Evolutionary conservation across 2,888 invertebrate species (phyloP), one percentile per base, ranked within the genome.

Genomic region (Scaptomyza flava): DNA sequence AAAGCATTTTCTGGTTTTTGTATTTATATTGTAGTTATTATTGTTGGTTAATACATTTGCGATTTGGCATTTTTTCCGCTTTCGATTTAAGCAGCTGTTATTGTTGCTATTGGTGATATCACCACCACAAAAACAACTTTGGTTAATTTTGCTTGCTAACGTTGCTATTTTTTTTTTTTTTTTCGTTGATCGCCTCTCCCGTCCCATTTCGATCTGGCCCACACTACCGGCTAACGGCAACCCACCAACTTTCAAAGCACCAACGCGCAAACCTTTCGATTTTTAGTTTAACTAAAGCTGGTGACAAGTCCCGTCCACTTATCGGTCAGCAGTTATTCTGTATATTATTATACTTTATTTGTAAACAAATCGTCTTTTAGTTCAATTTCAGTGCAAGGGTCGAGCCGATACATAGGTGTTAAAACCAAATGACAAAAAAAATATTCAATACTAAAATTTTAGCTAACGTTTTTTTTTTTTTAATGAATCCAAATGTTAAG

Each of bases 41-140:
- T 81, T 84, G 68, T 76, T 84, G 79, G 71, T 76, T 81, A 77
- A 79, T 85, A 76, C 66, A 73, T 79, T 85, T 85, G 78, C 61
- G 58, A 63, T 80, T 83, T 74, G 75, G 72, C 81, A 61, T 73
- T 72, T 75, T 86, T 83, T 86, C 78, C 79, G 87, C 74, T 73
- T 73, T 75, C 61, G 68, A 64, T 61, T 63, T 41, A 23, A n/a
- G 58, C 31, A 45, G 59, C 42, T 41, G 20, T 27, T 27, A 27
- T 27, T 27, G 27, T 46, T 42, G 58, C 11, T 59, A 50, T 17
- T 30, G 81, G 76, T 84, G 81, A 81, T 81, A 84, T 80, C 80
- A 80, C 83, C 83, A 30, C 34, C 31, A 43, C 45, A 36, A 14
- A 38, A 59, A 43, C 54, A 67, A 58, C 57, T 46, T 53, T 3